A percentile compares a stretch with the other conserved stretches of the same genome.
phyloP scores from a whole-genome alignment of 2,888 invertebrate genomes.

The Gari tellinella region DNA sequence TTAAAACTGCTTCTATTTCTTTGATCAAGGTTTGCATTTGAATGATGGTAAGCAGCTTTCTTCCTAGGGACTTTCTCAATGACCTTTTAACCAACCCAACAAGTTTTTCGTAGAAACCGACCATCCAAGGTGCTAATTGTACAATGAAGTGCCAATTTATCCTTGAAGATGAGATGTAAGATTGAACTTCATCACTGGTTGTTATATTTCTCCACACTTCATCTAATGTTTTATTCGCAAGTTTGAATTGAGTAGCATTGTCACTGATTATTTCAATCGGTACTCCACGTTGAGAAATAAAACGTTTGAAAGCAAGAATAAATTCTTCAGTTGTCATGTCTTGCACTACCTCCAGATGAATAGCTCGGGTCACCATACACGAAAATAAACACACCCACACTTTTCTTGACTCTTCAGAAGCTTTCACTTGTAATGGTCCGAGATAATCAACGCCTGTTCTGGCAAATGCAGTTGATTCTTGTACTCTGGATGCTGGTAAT shows the following conservation, averaged over 20 bases:
- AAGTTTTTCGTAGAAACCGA: slow-evolving; percentile 27
- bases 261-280: slow-evolving; percentile 17
- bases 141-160: slow-evolving; percentile 24
- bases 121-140: slow-evolving; percentile 28
- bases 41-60: slow-evolving; percentile 3
- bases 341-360: slow-evolving; percentile 23
- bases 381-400: slow-evolving; percentile 34
- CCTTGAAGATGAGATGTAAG: slow-evolving; percentile 12
- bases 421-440: slow-evolving; percentile 21
- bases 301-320: slow-evolving; percentile 16
- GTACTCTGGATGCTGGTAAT: slow-evolving; percentile 25
- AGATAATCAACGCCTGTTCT: slow-evolving; percentile 24
- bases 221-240: slow-evolving; percentile 8
- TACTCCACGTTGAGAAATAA: slow-evolving; percentile 17
- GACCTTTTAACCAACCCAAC: slow-evolving; percentile 32
- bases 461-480: slow-evolving; percentile 16
- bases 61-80: slow-evolving; percentile 27
- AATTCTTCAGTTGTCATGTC: slow-evolving; percentile 28
- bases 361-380: slow-evolving; percentile 25
- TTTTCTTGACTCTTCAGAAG: background rate
- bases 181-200: slow-evolving; percentile 15
- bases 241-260: slow-evolving; percentile 24
- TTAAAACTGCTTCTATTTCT: too few species aligned
- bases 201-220: background rate
- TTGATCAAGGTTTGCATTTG: too few species aligned